phyloP scores from a whole-genome alignment of 2,797 vertebrate species.

The Eospalax fontanierii region DNA sequence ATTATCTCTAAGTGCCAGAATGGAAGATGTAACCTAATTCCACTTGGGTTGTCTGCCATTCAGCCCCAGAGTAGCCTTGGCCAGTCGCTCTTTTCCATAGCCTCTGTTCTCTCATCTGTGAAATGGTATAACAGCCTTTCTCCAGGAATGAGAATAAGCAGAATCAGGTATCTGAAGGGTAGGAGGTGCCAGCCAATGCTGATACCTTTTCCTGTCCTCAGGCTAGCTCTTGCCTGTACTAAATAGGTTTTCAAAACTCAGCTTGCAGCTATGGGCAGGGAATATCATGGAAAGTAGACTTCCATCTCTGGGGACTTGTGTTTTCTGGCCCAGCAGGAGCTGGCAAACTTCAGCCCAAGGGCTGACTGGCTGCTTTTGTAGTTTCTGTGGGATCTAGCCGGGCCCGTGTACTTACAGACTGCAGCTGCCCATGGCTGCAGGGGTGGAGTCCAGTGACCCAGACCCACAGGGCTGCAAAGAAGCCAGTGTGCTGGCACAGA shows the following conservation, averaged over 20 bases:
- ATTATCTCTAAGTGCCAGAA: neutral
- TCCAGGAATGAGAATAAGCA: neutral
- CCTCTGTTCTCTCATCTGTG: neutral
- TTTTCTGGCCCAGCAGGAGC: neutral
- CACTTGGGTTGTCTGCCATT: neutral
- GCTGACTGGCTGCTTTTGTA: neutral
- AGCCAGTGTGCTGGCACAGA: fast-evolving
- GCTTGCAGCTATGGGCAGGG: neutral
- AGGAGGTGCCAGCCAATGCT: fast-evolving
- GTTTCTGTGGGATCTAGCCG: neutral
- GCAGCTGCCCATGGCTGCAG: neutral
- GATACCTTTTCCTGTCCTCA: no score
- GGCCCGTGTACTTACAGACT: fast-evolving
- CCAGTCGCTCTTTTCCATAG: neutral
- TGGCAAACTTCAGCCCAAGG: neutral
- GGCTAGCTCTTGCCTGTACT: neutral
- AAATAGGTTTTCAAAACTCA: neutral
- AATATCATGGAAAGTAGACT: neutral
- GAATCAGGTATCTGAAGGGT: neutral
- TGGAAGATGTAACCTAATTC: neutral
- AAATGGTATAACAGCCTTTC: neutral
- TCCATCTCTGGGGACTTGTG: neutral
- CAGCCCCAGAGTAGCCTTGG: neutral
- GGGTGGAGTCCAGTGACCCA: neutral
- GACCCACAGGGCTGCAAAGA: neutral